Evolutionary conservation across 2,113 vertebrate genomes (phyloP).

Genomic region (Megaceryle maxima): DNA sequence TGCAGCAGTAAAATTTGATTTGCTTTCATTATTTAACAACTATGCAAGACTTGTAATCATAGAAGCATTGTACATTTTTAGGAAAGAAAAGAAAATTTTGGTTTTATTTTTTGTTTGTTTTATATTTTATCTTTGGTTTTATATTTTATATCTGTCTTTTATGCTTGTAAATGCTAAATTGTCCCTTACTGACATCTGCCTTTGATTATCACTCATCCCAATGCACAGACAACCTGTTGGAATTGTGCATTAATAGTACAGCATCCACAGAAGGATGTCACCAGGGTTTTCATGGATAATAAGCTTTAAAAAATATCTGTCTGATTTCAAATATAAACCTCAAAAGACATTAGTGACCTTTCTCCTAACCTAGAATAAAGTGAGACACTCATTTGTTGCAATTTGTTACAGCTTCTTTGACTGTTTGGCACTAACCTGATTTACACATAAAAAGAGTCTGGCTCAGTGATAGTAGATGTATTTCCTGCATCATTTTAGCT

Average conservation of each 20-base stretch:
- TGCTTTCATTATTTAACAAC: background rate
- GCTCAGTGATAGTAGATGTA: background rate
- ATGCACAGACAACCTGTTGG: background rate
- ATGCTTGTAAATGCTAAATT: background rate
- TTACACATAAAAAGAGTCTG: background rate
- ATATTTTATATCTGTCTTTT: background rate
- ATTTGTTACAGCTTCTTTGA: background rate
- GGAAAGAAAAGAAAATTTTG: background rate
- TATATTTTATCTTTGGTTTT: no score
- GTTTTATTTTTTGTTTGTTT: background rate
- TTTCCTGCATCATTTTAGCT: background rate
- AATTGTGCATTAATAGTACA: slow-evolving; percentile 18
- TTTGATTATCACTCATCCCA: slow-evolving; percentile 42
- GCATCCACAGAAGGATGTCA: background rate
- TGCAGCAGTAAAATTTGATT: background rate
- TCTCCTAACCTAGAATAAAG: slow-evolving; percentile 16
- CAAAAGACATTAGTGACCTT: slow-evolving; percentile 15
- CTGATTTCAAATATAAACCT: background rate
- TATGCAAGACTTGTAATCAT: background rate
- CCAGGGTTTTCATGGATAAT: background rate
- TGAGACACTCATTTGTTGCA: background rate
- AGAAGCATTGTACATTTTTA: background rate
- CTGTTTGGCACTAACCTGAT: background rate
- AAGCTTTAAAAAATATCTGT: background rate
- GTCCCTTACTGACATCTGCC: background rate